Base-by-base conservation (phyloP, 2,888 invertebrate genomes). In the Phaedon cochleariae region DNA sequence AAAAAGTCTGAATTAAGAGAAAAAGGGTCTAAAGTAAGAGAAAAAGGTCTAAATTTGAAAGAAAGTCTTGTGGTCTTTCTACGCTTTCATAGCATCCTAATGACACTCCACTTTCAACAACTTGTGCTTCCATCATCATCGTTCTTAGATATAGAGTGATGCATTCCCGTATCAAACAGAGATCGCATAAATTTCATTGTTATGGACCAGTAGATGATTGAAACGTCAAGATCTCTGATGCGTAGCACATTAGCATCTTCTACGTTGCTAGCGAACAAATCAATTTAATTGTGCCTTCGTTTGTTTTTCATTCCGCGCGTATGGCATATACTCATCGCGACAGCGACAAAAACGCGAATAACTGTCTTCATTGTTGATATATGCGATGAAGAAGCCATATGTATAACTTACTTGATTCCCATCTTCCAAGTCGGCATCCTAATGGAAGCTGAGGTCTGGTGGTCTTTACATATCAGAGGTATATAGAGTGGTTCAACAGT, bases 281-380 rank as follows among this genome's bases (percentile, higher is more conserved):
- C 74, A 75, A 73, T 67, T 75, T 73, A 73, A 73, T 74, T 74
- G 73, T 74, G 70, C 64, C 45, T 65, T 70, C 72, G 71, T 72
- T 73, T 70, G 71, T 70, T 70, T 70, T 72, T 68, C 63, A 62
- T 68, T 71, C 67, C 67, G 65, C 68, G 64, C 67, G 71, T 71
- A 67, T 62, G 70, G 66, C 70, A 45, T 63, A 69, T 67, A 70
- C 72, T 73, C 73, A 73, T 76, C 73, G 73, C 67, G 63, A 65
- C 41, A 65, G 59, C 58, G 67, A 63, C 73, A 75, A 75, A 76
- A 74, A 73, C 73, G 70, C 69, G 71, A 75, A 73, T 76, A 74
- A 74, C 64, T 73, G 74, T 74, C 72, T 71, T 68, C 55, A 48
- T 64, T 62, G 67, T 62, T 65, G 65, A 65, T 65, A 45, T 65